Base-by-base conservation (phyloP, 1,140 invertebrate genomes). In the Drosophila simulans region DNA sequence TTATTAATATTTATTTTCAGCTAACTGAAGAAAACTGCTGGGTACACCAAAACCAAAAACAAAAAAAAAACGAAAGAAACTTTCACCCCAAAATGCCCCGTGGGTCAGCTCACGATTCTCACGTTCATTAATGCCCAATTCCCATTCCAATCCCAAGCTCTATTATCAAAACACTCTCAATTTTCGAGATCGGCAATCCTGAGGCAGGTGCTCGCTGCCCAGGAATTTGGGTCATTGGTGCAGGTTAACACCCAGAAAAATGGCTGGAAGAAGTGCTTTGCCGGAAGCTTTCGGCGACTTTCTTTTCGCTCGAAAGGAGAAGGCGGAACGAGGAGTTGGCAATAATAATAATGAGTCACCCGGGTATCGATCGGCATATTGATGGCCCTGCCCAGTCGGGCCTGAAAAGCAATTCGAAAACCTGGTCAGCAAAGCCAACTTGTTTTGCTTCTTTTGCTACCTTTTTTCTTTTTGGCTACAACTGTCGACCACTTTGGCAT, bases 251-350 rank as follows among this genome's bases (percentile, higher is more conserved):
- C 80, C 81, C 81, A 82, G 70, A 77, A 42, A 63, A 15, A 20
- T 20, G 46, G 40, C 72, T 57, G 72, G 52, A 81, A 57, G 71
- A 82, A 62, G 71, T 25, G n/a, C 20, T 40, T 40, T 48, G 83
- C 83, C 83, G 83, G 83, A 89, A 86, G 83, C 83, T 55, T 83
- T 76, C 73, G 57, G 59, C 65, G 76, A 88, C 83, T 88, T 88
- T 88, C 83, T 88, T 88, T 86, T 86, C 69, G 58, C 71, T 79
- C 42, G 65, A 68, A 76, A 37, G 37, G 49, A 54, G 31, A 25
- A 34, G 43, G 48, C 48, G 22, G 59, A 42, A 46, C 49, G 51
- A 55, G 52, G 60, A 63, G 45, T 25, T 5, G 58, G 70, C 68
- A 55, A 55, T 49, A 11, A 62, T 58, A 70, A 51, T 77, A 83